Evolutionary conservation across 1,140 invertebrate species (phyloP), one percentile per base, ranked within the genome.

Genomic region (Drosophila parabipectinata): DNA sequence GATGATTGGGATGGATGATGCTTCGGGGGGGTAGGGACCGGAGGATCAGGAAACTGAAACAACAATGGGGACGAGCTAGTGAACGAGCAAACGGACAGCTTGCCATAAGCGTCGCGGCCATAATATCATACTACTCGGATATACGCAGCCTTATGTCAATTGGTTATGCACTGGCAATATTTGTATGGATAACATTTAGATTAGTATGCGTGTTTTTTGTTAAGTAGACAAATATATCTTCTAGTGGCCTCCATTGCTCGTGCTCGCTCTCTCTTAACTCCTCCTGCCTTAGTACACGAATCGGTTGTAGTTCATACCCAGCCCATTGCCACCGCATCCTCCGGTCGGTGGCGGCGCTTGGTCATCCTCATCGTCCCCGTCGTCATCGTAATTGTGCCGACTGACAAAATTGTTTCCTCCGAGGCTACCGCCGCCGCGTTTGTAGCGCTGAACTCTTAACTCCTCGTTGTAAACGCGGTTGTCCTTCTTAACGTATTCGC

Each of bases 271-370:
- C 5, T 9, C 21, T 12, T 18, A 44, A 47, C 48, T 54, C 10
- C 3, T 15, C 6, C 34, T n/a, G 24, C 28, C 64, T 87, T 73
- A 88, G 52, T 72, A 88, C 6, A 91, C 85, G 54, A 91, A 91
- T n/a, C 90, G 79, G 79, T 91, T 91, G 14, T 88, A 56, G 59
- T 90, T 90, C 68, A 85, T 84, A 64, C 72, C 81, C 54, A 91
- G 50, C 10, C 77, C 79, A 41, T 91, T 91, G 54, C 82, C 75
- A 30, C 90, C 90, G 59, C 90, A 91, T 21, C 87, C 83, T n/a
- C 89, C 79, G n/a, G 73, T 53, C 1, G 85, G 84, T n/a, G 90
- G 87, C 21, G 79, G 87, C 26, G 72, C 66, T 12, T 79, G 74
- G 41, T 90, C 85, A 26, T 90, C 85, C 14, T 91, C 88, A 39